A percentile compares a stretch with the other conserved stretches of the same genome.
phyloP scores from a whole-genome alignment of 2,888 invertebrate species.

The Amorpha juglandis region DNA sequence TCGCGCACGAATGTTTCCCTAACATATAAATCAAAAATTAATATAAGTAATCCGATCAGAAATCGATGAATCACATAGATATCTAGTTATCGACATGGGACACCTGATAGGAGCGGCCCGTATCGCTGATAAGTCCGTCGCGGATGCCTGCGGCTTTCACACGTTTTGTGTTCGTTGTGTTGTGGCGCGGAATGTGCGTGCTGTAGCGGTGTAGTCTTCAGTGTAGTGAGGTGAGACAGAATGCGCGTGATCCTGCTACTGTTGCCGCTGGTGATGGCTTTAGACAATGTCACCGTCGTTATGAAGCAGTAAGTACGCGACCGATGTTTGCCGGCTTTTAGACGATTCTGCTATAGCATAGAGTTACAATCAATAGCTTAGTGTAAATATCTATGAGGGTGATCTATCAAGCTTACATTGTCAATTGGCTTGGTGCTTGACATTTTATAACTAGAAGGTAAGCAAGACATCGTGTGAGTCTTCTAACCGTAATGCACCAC shows the following conservation, averaged over 20 bases:
- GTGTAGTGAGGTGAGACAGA: constrained; percentile 2
- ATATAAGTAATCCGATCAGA: not conserved
- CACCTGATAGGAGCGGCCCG: constrained; percentile 19
- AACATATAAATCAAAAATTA: not conserved
- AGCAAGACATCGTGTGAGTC: not conserved
- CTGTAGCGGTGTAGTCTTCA: not conserved
- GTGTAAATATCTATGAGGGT: too few relatives aligned
- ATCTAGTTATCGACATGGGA: constrained; percentile 26
- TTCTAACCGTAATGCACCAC: not conserved
- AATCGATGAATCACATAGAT: constrained; percentile 2
- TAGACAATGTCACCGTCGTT: constrained; percentile 50
- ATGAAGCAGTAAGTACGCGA: constrained; percentile 51
- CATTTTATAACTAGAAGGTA: not conserved
- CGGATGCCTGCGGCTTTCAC: not conserved
- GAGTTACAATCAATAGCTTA: too few relatives aligned
- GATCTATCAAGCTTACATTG: too few relatives aligned
- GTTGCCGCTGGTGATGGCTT: constrained; percentile 27
- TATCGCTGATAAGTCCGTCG: constrained; percentile 24
- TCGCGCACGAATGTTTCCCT: not conserved
- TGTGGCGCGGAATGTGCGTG: not conserved
- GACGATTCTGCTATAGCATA: too few relatives aligned
- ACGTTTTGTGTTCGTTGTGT: not conserved
- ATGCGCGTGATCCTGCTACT: constrained; percentile 27
- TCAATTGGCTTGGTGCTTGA: too few relatives aligned
- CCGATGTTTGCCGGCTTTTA: too few relatives aligned